Evolutionary conservation across 2,888 invertebrate genomes (phyloP).

Genomic region (Hymenopus coronatus): DNA sequence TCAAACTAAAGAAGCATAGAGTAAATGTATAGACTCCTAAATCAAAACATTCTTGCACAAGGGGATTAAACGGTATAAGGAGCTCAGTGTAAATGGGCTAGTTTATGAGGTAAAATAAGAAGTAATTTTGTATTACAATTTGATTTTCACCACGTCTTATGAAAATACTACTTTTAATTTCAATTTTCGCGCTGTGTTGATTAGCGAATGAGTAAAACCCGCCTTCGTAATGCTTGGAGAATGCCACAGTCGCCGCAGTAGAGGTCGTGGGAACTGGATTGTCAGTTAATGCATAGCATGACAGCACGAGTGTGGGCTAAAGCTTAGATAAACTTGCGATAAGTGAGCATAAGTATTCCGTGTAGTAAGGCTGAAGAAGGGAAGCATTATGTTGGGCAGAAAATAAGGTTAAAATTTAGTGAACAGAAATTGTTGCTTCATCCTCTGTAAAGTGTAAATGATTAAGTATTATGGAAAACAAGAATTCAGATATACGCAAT

Average conservation of each 20-base stretch:
- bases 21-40: too few relatives aligned
- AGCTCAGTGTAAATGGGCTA: too few relatives aligned
- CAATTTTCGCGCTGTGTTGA: not conserved
- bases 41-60: too few relatives aligned
- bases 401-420: not conserved
- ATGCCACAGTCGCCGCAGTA: not conserved
- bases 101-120: too few relatives aligned
- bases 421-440: not conserved
- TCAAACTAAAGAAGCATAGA: too few relatives aligned
- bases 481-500: not conserved
- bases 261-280: not conserved
- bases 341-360: not conserved
- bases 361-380: not conserved
- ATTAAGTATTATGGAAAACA: not conserved
- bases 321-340: not conserved
- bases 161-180: not conserved
- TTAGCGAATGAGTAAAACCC: too few relatives aligned
- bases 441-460: not conserved
- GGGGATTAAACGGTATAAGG: too few relatives aligned
- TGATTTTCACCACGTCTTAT: too few relatives aligned
- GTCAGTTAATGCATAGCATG: not conserved
- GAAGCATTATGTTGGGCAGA: not conserved
- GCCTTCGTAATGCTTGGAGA: not conserved
- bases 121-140: too few relatives aligned
- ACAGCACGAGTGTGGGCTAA: not conserved